Conservation (phyloP, 2,797 vertebrate genomes). For the Notamacropus eugenii region DNA sequence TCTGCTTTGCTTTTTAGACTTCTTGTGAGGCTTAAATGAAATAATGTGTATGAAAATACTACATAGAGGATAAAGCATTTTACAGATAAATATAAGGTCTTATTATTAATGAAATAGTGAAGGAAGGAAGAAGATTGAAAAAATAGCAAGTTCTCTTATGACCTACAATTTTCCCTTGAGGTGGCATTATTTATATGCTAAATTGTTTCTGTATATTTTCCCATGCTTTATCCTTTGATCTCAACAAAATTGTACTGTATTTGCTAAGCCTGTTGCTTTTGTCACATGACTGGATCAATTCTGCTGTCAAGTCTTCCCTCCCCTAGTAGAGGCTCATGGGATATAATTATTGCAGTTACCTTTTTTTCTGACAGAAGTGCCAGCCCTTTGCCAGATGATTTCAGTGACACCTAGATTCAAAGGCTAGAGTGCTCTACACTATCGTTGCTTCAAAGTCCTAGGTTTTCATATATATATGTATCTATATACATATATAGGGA, state of each 20-base stretch:
- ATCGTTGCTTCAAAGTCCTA: not conserved
- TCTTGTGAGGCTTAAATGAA: not conserved
- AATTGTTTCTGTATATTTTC: constrained; percentile 2
- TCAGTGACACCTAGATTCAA: not conserved
- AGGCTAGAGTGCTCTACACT: not conserved
- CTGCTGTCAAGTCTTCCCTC: constrained; percentile 28
- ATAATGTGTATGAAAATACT: not conserved
- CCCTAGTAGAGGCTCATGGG: not conserved
- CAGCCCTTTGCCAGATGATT: not conserved
- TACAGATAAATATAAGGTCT: constrained; percentile 50
- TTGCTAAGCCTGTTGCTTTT: not conserved
- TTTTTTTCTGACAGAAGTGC: constrained; percentile 17
- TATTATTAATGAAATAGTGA: constrained; percentile 71
- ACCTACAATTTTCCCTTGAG: constrained; percentile 52
- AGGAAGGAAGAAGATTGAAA: constrained; percentile 51
- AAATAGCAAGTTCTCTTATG: constrained; percentile 42
- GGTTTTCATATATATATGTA: not conserved
- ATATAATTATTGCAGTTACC: constrained; percentile 23
- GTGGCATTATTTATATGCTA: not conserved
- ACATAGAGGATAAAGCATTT: not conserved
- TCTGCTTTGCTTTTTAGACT: not conserved
- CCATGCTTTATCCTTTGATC: constrained; percentile 26
- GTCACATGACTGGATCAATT: constrained; percentile 2
- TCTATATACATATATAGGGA: not conserved
- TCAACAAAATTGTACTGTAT: constrained; percentile 17